Evolutionary conservation across 2,113 vertebrate species (phyloP), one percentile per base, ranked within the genome.

Genomic region (Petrocephalus microphthalmus): DNA sequence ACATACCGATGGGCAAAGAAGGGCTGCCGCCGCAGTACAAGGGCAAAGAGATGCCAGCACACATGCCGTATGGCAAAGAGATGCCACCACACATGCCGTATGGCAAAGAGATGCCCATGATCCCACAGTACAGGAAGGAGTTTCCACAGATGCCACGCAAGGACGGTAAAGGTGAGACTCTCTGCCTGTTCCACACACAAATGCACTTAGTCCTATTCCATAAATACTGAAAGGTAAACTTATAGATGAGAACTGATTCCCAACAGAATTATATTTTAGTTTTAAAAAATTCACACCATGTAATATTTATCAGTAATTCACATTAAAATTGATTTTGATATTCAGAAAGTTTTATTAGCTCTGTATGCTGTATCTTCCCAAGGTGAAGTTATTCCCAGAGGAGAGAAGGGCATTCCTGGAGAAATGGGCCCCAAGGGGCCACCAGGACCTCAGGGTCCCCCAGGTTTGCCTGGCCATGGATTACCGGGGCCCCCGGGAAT

Each of bases 41-140:
- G 92, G 97, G 96, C 92, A 99, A 99, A 86, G 98, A 99, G 89
- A 56, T 96, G 86, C 96, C 97, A 85, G 96, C 97, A 51, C 97
- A 97, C 57, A 93, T 97, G 93, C 96, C 96, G 13, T 99, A 98
- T 0, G 96, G 95, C 87, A 97, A 97, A 84, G 96, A 97, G 89
- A 56, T 96, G 86, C 96, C 97, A 85, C 96, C 97, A 51, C 97
- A 97, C 57, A 93, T 97, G 93, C 96, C 96, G 13, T 99, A 98
- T 0, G 96, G 95, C 87, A 97, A 97, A 84, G 96, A 97, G 88
- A 97, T 98, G 90, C 95, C 97, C 74, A 93, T 96, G 1, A 90
- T 96, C 0, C 97, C 97, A 87, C 97, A 97, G 13, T 99, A 98
- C 93, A 95, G 96, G 93, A 99, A 99, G 93, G 98, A 99, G 87